A percentile compares a stretch with the other conserved stretches of the same genome.
These are phyloP conservation scores for Aix galericulata DNA, from an alignment of 2,113 vertebrate genomes.

Conservation along the genomic window DNA sequence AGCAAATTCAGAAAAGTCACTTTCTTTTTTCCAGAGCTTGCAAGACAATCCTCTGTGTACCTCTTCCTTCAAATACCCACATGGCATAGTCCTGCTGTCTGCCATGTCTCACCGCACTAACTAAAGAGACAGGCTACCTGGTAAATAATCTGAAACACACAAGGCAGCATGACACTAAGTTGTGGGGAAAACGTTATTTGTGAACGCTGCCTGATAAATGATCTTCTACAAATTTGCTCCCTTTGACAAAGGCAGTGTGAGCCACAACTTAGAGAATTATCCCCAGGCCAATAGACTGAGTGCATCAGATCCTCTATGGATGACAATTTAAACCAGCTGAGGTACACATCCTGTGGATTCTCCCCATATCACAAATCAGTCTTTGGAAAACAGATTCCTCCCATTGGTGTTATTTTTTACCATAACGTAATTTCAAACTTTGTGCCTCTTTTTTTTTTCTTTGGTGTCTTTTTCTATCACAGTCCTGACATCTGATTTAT, in stretches of 20 bases:
- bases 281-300: background rate
- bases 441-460: background rate
- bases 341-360: background rate
- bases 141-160: background rate
- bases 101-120: background rate
- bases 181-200: background rate
- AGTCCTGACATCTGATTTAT: background rate
- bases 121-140: background rate
- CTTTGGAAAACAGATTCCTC: background rate
- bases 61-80: background rate
- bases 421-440: background rate
- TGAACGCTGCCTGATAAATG: background rate
- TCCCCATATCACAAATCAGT: background rate
- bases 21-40: background rate
- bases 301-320: rapidly evolving
- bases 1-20: background rate
- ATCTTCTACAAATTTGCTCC: background rate
- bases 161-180: background rate
- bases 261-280: background rate
- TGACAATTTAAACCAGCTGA: background rate
- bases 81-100: background rate
- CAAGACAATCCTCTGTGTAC: background rate
- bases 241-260: background rate
- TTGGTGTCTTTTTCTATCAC: background rate
- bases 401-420: background rate